Percentiles rank a stretch among this genome's conserved stretches.
These are phyloP conservation scores for Uria aalge DNA, from an alignment of 2,113 vertebrate species.

Conservation along the genomic window DNA sequence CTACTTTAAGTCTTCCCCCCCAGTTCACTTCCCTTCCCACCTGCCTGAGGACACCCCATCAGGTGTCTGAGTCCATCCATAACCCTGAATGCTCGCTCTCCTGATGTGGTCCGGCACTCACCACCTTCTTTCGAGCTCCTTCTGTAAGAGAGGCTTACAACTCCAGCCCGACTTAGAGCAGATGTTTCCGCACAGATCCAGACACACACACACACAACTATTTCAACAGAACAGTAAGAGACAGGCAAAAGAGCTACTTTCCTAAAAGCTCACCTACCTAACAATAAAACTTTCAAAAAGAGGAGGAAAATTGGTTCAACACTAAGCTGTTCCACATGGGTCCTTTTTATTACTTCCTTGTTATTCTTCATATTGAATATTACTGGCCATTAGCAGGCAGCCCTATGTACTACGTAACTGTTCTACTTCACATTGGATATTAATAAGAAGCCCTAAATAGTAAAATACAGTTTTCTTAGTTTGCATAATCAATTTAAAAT, in stretches of 20 bases:
- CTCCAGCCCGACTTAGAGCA: not conserved
- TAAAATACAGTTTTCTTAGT: not conserved
- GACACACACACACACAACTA: not conserved
- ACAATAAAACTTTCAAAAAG: not conserved
- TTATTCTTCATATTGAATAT: not conserved
- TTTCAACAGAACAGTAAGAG: not conserved
- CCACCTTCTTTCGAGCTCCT: not conserved
- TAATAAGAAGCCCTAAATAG: not conserved
- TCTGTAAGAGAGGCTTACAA: not conserved
- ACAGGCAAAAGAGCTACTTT: not conserved
- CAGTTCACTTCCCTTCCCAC: not conserved
- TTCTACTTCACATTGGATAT: not conserved
- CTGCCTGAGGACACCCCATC: not conserved
- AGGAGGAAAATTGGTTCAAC: not conserved
- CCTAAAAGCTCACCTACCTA: not conserved
- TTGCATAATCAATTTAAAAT: not conserved
- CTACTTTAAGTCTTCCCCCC: not conserved
- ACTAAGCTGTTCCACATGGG: not conserved
- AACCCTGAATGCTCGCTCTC: not conserved
- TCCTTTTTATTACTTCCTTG: not conserved
- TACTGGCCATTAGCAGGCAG: not conserved
- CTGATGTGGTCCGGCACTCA: accelerated
- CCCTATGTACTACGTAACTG: not conserved
- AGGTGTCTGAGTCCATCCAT: not conserved
- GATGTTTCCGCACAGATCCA: not conserved